Percentiles rank a stretch among this genome's conserved stretches.
Conservation (phyloP, 2,888 invertebrate genomes). For the Dicyrtomina minuta region DNA sequence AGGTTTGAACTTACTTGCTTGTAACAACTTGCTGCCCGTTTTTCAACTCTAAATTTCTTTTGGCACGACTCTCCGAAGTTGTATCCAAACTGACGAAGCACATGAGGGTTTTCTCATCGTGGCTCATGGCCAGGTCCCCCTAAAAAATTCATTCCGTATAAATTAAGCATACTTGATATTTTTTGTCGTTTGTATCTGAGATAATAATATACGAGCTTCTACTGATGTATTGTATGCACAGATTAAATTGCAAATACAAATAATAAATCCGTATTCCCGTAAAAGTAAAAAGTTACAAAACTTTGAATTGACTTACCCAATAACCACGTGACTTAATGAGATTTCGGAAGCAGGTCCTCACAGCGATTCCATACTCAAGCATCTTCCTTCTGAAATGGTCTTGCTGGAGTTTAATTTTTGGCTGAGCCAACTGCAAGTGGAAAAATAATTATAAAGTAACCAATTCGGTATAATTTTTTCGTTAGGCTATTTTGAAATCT, state of each 20-base stretch:
- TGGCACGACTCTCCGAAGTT: slow-evolving; percentile 19
- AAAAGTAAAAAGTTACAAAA: too few species aligned
- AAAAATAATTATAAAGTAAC: neutral
- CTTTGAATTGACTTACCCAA: neutral
- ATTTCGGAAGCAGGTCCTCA: neutral
- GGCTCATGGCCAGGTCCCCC: slow-evolving; percentile 32
- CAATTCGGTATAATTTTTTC: too few species aligned
- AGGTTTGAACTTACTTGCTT: neutral
- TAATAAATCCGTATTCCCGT: neutral
- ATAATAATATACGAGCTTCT: too few species aligned
- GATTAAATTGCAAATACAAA: neutral
- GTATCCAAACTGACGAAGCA: slow-evolving; percentile 30
- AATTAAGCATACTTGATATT: neutral
- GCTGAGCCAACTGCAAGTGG: neutral
- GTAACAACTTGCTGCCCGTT: neutral
- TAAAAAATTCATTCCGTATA: slow-evolving; percentile 11
- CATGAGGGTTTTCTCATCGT: slow-evolving; percentile 21
- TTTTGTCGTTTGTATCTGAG: too few species aligned
- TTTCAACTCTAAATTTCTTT: slow-evolving; percentile 15
- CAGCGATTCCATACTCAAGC: neutral
- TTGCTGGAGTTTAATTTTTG: neutral
- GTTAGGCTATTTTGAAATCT: too few species aligned
- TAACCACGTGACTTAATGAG: neutral
- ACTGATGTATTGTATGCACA: neutral
- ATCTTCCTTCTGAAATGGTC: neutral